phyloP scores from a whole-genome alignment of 2,113 vertebrate genomes.

The Anhinga rufa region DNA sequence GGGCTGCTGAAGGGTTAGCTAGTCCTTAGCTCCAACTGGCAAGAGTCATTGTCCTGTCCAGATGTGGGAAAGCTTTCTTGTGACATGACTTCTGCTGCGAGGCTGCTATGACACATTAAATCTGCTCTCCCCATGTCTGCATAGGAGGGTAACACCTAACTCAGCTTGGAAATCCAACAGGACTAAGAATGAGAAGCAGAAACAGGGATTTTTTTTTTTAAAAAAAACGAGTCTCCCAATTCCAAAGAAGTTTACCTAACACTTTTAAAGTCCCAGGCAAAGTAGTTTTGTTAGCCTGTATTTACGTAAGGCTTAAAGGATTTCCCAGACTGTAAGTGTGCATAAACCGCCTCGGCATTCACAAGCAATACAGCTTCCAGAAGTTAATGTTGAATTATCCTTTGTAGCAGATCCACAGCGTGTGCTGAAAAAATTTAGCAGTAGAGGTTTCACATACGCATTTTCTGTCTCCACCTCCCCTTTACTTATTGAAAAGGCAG shows the following conservation, averaged over 20 bases:
- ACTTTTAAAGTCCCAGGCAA: background rate
- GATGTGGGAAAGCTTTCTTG: background rate
- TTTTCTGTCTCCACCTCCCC: background rate
- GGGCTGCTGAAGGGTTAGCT: background rate
- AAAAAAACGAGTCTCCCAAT: background rate
- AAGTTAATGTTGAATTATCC: background rate
- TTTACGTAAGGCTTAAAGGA: background rate
- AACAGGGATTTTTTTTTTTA: background rate
- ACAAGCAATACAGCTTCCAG: background rate
- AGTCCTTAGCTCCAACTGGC: background rate
- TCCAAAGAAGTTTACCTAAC: background rate
- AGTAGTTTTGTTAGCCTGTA: background rate
- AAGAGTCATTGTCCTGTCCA: background rate
- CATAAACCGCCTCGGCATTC: background rate
- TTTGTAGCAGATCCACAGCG: background rate
- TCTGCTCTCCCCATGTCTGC: background rate
- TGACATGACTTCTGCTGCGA: background rate
- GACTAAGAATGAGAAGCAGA: background rate
- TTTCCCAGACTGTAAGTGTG: background rate
- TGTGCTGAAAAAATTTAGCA: background rate
- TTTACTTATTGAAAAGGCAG: rapidly evolving
- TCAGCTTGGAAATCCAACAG: background rate
- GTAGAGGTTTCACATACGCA: background rate
- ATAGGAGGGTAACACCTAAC: background rate
- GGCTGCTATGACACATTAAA: background rate